Conservation (phyloP, 2,113 vertebrate species). For the Rafetus swinhoei region DNA sequence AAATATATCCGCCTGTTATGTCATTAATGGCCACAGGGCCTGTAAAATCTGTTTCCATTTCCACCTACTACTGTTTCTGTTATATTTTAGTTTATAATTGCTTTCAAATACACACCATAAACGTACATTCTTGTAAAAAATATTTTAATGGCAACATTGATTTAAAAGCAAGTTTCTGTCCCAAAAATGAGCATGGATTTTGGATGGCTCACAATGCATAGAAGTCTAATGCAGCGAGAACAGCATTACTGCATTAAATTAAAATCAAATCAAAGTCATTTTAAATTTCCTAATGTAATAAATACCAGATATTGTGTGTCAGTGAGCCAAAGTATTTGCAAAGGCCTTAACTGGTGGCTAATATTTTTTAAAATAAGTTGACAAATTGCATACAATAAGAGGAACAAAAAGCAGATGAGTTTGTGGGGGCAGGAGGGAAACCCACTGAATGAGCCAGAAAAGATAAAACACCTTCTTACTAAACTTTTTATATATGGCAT, state of each 20-base stretch:
- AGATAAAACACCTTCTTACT: background rate
- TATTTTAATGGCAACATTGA: slow-evolving; percentile 1
- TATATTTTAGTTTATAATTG: background rate
- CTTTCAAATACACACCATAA: background rate
- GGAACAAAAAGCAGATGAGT: background rate
- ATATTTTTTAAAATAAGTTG: slow-evolving; percentile 20
- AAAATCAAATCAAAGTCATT: slow-evolving; percentile 58
- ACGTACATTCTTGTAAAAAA: background rate
- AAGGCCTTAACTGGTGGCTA: slow-evolving; percentile 46
- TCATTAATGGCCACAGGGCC: background rate
- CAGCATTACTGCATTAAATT: slow-evolving; percentile 56
- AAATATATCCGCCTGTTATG: background rate
- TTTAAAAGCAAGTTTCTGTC: slow-evolving; percentile 14
- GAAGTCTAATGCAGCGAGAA: background rate
- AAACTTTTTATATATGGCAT: background rate
- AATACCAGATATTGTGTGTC: slow-evolving; percentile 59
- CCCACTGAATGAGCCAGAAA: background rate
- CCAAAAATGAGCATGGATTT: background rate
- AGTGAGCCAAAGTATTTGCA: slow-evolving; percentile 29
- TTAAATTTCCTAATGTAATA: slow-evolving; percentile 55
- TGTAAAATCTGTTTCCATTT: slow-evolving; percentile 31
- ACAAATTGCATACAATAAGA: background rate
- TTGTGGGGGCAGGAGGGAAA: background rate
- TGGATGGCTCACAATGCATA: background rate
- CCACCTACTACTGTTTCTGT: slow-evolving; percentile 29